These are phyloP conservation scores for Botia almorhae DNA, from an alignment of 2,797 vertebrate genomes.

Conservation along the genomic window DNA sequence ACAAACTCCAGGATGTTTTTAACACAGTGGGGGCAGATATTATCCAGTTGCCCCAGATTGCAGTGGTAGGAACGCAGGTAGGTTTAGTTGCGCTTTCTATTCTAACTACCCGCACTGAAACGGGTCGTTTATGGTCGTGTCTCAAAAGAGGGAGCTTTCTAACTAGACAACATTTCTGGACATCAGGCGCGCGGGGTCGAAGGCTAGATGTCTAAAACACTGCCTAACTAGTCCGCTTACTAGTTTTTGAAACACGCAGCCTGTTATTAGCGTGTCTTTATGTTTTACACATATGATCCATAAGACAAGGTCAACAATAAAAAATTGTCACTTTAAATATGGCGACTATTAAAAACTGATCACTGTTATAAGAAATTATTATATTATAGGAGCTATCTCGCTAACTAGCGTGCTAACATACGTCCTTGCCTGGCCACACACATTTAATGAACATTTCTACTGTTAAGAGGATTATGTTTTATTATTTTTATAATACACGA, in stretches of 20 bases:
- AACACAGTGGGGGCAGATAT: slow-evolving; percentile 96
- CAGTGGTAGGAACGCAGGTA: slow-evolving; percentile 97
- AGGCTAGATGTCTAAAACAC: not conserved
- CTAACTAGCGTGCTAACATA: slow-evolving; percentile 47
- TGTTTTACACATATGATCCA: not conserved
- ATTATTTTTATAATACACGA: not conserved
- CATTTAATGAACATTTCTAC: not conserved
- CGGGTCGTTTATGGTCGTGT: not conserved
- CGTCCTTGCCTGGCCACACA: not conserved
- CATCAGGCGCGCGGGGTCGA: no score
- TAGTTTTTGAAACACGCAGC: not conserved
- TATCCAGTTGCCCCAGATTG: slow-evolving; percentile 96
- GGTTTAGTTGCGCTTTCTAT: slow-evolving; percentile 42
- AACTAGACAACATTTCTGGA: not conserved
- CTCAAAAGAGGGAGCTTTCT: not conserved
- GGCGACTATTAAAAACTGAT: not conserved
- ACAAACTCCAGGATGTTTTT: slow-evolving; percentile 98
- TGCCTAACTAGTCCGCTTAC: not conserved
- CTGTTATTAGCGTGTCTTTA: slow-evolving; percentile 13
- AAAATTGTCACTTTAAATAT: not conserved
- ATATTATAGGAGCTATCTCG: slow-evolving; percentile 58
- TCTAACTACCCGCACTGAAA: not conserved
- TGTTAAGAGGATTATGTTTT: not conserved
- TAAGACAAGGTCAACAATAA: not conserved
- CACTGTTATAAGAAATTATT: not conserved